Evolutionary conservation across 2,113 vertebrate species (phyloP), one percentile per base, ranked within the genome.

Genomic region (Centropus bengalensis): DNA sequence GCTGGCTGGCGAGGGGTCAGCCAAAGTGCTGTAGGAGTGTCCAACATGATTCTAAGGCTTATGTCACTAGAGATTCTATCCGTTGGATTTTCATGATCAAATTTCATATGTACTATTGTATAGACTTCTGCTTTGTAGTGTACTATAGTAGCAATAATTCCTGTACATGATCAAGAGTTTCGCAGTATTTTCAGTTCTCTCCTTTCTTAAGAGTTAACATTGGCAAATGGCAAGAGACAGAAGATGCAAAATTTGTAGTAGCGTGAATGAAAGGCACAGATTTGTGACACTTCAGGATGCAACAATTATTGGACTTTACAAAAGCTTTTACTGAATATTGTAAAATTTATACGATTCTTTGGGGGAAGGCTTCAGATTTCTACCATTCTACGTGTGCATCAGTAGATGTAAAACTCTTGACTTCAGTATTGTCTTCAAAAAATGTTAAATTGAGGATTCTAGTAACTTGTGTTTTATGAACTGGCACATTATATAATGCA

Each of bases 61-160:
- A 89, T 90, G 92, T 98, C 96, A 97, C 92, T 97, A 93, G 97
- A 97, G 92, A 97, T 86, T 97, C 92, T 97, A 93, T 96, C 82
- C 84, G 96, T 96, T 96, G 97, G 95, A 97, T 98, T 98, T 98
- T 98, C 98, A 97, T 98, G 96, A 96, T 98, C 97, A 96, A 97
- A 97, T 96, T 97, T 98, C 98, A 97, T 97, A 87, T 97, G 86
- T 97, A 96, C 86, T 89, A 64, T 91, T 97, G 97, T 97, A 97
- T 97, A 97, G 93, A 98, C 83, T 93, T 97, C 96, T 96, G 98
- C 98, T 98, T 98, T 97, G 97, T 98, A 98, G 98, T 98, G 97
- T 97, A 96, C 91, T 97, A 96, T 98, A 97, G 98, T 97, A 98
- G 98, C 98, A 98, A 98, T 98, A 98, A 98, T 98, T 98, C 98